Percentiles rank a stretch among this genome's conserved stretches.
Evolutionary conservation across 2,888 invertebrate genomes (phyloP).

Genomic region (Zygothrica quintamaculata): DNA sequence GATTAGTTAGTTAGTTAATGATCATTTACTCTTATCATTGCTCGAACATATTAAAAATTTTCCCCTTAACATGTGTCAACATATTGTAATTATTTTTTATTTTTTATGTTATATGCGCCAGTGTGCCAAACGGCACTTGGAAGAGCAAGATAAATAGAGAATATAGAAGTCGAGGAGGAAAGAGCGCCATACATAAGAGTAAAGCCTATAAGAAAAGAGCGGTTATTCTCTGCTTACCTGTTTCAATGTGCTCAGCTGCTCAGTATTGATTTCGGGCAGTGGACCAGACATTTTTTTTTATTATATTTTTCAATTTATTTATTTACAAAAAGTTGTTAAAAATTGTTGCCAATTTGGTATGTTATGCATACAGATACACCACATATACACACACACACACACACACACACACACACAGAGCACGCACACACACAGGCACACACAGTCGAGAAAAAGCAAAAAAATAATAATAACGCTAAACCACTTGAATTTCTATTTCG

Average conservation of each 20-base stretch:
- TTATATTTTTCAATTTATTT: slow-evolving; percentile 37
- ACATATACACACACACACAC: slow-evolving; percentile 11
- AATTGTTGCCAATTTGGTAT: slow-evolving; percentile 50
- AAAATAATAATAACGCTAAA: slow-evolving; percentile 8
- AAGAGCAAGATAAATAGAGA: not conserved
- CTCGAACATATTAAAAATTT: no score
- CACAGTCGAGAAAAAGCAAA: no score
- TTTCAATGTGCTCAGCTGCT: slow-evolving; percentile 65
- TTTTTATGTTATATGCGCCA: not conserved
- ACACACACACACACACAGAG: slow-evolving; percentile 18
- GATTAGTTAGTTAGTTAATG: no score
- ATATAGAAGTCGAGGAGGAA: not conserved
- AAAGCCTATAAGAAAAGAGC: slow-evolving; percentile 13
- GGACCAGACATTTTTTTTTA: slow-evolving; percentile 75
- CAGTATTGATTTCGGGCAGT: slow-evolving; percentile 68
- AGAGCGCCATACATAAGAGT: not conserved
- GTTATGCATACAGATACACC: slow-evolving; percentile 24
- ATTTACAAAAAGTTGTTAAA: slow-evolving; percentile 41
- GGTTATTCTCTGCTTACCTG: slow-evolving; percentile 57
- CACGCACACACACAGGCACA: slow-evolving; percentile 13
- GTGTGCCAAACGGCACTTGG: slow-evolving; percentile 7
- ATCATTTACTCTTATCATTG: no score
- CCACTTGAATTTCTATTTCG: slow-evolving; percentile 57
- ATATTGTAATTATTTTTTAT: no score
- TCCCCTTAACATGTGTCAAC: no score